Base-by-base conservation (phyloP, 2,797 vertebrate genomes). In the Phalloptychus januarius region DNA sequence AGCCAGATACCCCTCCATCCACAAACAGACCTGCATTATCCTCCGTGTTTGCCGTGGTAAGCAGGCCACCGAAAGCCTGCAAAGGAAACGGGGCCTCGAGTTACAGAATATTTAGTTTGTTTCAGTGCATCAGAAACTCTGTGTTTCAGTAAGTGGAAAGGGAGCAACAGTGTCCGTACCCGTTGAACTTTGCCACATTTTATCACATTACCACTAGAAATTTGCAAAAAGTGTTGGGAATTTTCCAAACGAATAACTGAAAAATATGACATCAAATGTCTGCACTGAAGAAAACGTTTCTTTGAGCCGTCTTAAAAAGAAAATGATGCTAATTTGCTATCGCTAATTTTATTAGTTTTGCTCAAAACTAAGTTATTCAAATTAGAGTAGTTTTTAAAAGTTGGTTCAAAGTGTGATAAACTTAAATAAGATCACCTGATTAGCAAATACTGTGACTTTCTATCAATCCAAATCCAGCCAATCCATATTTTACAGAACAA, bases 1-100 rank as follows among this genome's bases (percentile, higher is more conserved):
- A 10, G 78, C 69, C 82, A 48, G 78, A 86, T 76, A 79, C 81
- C 74, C 82, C 80, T 85, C 71, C 69, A 45, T 75, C 70, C 73
- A 76, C 54, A n/a, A 79, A 74, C 79, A 75, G 75, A 76, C 38
- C 75, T 65, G 46, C 15, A 71, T 78, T 80, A 44, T 44, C 20
- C 76, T 72, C 8, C 40, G 44, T 10, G 0, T 79, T 78, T 79
- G 71, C 78, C 67, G 72, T 15, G 12, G 79, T 79, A 78, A 82
- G 61, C n/a, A 79, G 65, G 61, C 77, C 28, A 75, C 79, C 71
- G 71, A 63, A 36, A 65, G 67, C 52, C 71, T n/a, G 1, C 12
- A 40, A 25, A 63, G 67, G 42, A 80, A 82, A 81, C 5, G 28
- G 4, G 0, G 6, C 75, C 58, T 78, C 45, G 69, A 25, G 77